phyloP scores from a whole-genome alignment of 2,888 invertebrate species.

The Eilema caniola region DNA sequence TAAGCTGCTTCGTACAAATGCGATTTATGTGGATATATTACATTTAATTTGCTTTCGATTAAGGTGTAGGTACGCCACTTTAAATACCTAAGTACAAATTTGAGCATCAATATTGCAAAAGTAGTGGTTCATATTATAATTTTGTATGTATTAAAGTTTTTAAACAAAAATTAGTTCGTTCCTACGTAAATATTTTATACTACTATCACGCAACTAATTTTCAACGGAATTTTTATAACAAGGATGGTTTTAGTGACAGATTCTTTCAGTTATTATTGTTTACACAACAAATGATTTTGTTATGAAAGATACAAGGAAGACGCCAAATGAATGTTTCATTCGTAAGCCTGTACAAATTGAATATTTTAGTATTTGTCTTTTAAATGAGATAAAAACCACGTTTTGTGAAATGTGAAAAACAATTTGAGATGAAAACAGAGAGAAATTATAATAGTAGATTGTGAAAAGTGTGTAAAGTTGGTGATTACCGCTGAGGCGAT shows the following conservation, averaged over 20 bases:
- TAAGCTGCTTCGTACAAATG: too few relatives aligned
- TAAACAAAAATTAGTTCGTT: too few relatives aligned
- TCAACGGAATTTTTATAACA: not conserved
- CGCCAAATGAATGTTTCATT: not conserved
- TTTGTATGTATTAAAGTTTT: too few relatives aligned
- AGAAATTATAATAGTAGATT: not conserved
- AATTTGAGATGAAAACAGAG: not conserved
- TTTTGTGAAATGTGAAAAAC: not conserved
- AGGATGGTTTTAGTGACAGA: not conserved
- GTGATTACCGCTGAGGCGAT: too few relatives aligned
- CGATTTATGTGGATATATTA: too few relatives aligned
- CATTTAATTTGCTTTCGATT: too few relatives aligned
- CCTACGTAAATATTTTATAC: too few relatives aligned
- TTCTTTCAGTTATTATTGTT: not conserved
- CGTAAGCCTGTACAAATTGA: not conserved
- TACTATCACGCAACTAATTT: not conserved
- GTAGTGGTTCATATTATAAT: too few relatives aligned
- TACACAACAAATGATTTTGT: not conserved
- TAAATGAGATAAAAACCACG: not conserved
- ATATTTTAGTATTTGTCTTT: not conserved
- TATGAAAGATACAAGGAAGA: not conserved
- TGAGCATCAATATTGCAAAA: too few relatives aligned
- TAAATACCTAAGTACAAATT: too few relatives aligned
- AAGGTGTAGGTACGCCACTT: too few relatives aligned
- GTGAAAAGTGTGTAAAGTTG: too few relatives aligned